These are phyloP conservation scores for Homalodisca vitripennis DNA, from an alignment of 1,140 invertebrate genomes.

Conservation along the genomic window DNA sequence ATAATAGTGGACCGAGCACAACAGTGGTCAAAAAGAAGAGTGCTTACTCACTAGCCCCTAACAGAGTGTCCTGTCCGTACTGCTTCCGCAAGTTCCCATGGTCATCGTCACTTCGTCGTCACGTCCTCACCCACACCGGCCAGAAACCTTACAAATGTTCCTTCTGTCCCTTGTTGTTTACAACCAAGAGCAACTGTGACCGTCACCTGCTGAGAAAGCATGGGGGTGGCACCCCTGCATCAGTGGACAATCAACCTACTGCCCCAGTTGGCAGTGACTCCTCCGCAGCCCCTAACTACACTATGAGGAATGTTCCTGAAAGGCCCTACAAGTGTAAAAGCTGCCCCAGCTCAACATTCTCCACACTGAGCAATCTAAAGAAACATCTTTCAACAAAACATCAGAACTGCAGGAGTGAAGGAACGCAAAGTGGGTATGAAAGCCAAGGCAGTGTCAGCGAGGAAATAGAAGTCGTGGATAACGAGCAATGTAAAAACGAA, in stretches of 20 bases:
- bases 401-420: conserved; percentile 37
- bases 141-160: conserved; percentile 95
- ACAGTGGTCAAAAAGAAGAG: conserved; percentile 76
- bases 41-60: conserved; percentile 93
- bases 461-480: conserved; percentile 39
- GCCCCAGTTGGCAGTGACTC: neutral
- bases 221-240: conserved; percentile 35
- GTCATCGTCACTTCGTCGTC: conserved; percentile 88
- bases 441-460: conserved; percentile 49
- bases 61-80: conserved; percentile 87
- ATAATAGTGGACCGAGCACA: conserved; percentile 46
- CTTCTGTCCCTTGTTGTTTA: conserved; percentile 88
- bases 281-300: conserved; percentile 49
- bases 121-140: conserved; percentile 91
- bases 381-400: conserved; percentile 76
- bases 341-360: conserved; percentile 83
- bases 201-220: conserved; percentile 70
- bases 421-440: conserved; percentile 42
- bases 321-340: conserved; percentile 80
- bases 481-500: conserved; percentile 2
- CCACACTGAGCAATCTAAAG: conserved; percentile 74
- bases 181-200: conserved; percentile 96
- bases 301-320: conserved; percentile 72
- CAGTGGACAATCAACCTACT: neutral
- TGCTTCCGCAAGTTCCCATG: conserved; percentile 93